phyloP scores from a whole-genome alignment of 2,888 invertebrate genomes.

The Oxystoma pomonae region DNA sequence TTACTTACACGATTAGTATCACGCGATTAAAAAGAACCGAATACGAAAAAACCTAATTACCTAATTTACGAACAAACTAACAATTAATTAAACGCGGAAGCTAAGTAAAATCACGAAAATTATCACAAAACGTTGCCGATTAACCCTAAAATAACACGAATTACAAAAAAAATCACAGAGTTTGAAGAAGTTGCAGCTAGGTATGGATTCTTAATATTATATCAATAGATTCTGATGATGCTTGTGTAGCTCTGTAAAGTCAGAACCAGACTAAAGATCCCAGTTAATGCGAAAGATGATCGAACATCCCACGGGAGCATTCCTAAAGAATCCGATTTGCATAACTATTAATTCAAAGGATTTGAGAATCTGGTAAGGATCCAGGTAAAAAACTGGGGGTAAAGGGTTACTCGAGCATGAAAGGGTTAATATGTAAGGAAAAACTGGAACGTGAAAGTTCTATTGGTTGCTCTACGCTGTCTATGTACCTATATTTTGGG shows the following conservation, averaged over 20 bases:
- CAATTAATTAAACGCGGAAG: conserved; percentile 2
- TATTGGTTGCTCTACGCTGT: background rate
- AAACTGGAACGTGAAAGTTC: background rate
- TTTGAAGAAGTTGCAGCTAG: background rate
- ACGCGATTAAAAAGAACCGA: conserved; percentile 10
- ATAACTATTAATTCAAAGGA: background rate
- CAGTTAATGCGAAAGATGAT: too few relatives aligned
- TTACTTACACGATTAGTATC: conserved; percentile 6
- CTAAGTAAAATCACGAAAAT: conserved; percentile 9
- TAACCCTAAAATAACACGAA: conserved; percentile 1
- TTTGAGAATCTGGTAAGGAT: background rate
- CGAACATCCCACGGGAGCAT: conserved; percentile 13
- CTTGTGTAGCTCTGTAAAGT: conserved; percentile 23
- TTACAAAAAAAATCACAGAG: background rate
- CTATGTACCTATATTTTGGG: too few relatives aligned
- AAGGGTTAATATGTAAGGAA: too few relatives aligned
- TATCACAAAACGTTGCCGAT: conserved; percentile 13
- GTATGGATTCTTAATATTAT: background rate
- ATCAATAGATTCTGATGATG: background rate
- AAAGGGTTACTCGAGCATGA: background rate
- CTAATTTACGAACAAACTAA: conserved; percentile 5
- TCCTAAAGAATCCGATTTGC: background rate
- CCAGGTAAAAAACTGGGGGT: background rate
- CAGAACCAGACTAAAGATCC: conserved; percentile 25
- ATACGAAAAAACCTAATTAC: conserved; percentile 11